Evolutionary conservation across 2,797 vertebrate species (phyloP), one percentile per base, ranked within the genome.

Genomic region (Peromyscus attwateri): DNA sequence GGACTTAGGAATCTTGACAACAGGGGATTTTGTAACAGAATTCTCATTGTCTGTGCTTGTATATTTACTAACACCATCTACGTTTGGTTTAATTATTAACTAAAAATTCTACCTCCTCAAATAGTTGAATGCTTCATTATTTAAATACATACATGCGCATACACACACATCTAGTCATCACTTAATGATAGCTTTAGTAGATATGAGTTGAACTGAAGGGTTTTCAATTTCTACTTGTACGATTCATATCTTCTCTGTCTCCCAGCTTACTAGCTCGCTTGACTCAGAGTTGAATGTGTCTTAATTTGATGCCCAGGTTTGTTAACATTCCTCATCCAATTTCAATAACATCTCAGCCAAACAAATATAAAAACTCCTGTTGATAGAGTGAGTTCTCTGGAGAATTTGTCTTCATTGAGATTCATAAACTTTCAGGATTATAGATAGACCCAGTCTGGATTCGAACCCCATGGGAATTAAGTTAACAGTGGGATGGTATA

Each of bases 21-120:
- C 34, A 93, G 29, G 3, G 88, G 40, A 3, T 81, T 94, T 94
- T 52, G 34, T 49, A 7, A 79, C 62, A 73, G 40, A 97, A 57
- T 95, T 95, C 29, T 49, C 43, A 84, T 70, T 71, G 49, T 2
- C n/a, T 60, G 13, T 34, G 49, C 17, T 96, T 93, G 27, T n/a
- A 4, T 75, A 34, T 89, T 31, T 90, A 10, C 49, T 92, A 89
- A 77, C 27, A 66, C 57, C 70, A 89, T 75, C 85, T 94, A 43
- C 70, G 85, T 85, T 76, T 83, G 3, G 85, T 82, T 79, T 91
- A 76, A 19, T 89, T 64, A 82, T 49, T 92, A 94, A 55, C 16
- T 80, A 90, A 75, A 29, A 21, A 52, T 19, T 92, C 49, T 92
- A 37, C 31, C 19, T 83, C 25, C 95, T 27, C 62, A 93, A 89